Percentiles rank a stretch among this genome's conserved stretches.
These are phyloP conservation scores for Brienomyrus longianalis DNA, from an alignment of 2,113 vertebrate species.

Conservation along the genomic window DNA sequence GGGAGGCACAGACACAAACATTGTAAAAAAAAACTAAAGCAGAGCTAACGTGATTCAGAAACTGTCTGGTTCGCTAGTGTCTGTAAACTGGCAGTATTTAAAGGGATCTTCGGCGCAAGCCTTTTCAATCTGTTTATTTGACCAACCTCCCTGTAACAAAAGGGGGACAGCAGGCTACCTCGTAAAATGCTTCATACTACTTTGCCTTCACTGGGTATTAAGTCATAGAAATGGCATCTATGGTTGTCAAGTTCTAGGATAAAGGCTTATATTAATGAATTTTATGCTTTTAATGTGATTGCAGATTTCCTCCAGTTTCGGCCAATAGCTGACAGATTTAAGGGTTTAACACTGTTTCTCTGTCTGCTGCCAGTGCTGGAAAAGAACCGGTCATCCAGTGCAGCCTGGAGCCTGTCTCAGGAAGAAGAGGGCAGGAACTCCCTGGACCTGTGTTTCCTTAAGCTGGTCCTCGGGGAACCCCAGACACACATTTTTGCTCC, in stretches of 20 bases:
- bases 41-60: neutral
- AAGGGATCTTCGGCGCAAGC: neutral
- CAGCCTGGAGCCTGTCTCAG: neutral
- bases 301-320: neutral
- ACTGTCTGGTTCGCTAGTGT: constrained; percentile 32
- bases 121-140: neutral
- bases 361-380: neutral
- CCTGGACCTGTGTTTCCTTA: neutral
- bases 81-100: neutral
- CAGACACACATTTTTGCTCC: neutral
- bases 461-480: neutral
- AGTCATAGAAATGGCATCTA: neutral
- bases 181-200: neutral
- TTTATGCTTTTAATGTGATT: neutral
- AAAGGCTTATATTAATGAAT: neutral
- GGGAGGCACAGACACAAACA: constrained; percentile 43
- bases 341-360: neutral
- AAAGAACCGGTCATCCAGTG: neutral
- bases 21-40: constrained; percentile 23
- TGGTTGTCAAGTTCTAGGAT: neutral
- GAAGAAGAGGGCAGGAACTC: neutral
- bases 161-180: neutral
- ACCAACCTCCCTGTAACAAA: neutral
- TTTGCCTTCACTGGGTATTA: neutral
- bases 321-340: neutral